Percentiles rank a stretch among this genome's conserved stretches.
These are phyloP conservation scores for Bradysia coprophila DNA, from an alignment of 1,140 invertebrate genomes.

Conservation along the genomic window DNA sequence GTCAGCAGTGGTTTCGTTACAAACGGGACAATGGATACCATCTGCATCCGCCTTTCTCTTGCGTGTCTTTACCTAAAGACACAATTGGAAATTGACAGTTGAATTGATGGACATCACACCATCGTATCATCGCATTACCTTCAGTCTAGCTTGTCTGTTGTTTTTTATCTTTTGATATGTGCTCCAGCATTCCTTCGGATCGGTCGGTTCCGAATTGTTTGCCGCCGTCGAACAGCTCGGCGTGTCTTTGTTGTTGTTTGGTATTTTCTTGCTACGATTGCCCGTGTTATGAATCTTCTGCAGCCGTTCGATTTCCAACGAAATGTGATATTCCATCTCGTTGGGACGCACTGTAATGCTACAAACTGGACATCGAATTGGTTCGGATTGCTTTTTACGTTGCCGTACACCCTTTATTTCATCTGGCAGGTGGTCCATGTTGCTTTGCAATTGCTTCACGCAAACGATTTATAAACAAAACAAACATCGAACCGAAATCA, in stretches of 20 bases:
- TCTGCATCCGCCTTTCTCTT: constrained; percentile 43
- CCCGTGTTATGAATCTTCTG: constrained; percentile 25
- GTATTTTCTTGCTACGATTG: constrained; percentile 3
- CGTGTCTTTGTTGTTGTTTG: constrained; percentile 19
- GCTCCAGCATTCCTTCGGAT: constrained; percentile 52
- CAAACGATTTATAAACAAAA: too few relatives aligned
- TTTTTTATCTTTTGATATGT: constrained; percentile 54
- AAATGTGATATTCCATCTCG: constrained; percentile 56
- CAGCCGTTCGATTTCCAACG: constrained; percentile 55
- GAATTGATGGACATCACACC: too few relatives aligned
- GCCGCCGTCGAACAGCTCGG: constrained; percentile 25
- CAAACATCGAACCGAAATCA: too few relatives aligned
- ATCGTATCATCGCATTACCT: too few relatives aligned
- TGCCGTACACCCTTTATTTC: constrained; percentile 19
- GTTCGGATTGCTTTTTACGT: constrained; percentile 28
- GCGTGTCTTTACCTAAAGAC: constrained; percentile 13
- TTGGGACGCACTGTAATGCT: constrained; percentile 50
- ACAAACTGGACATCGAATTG: constrained; percentile 60
- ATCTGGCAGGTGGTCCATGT: too few relatives aligned
- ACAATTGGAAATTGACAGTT: too few relatives aligned
- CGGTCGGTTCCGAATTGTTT: constrained; percentile 10
- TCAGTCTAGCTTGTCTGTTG: constrained; percentile 41
- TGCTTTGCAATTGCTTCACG: too few relatives aligned
- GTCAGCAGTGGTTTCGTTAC: constrained; percentile 35
- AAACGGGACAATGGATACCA: constrained; percentile 59